Conservation (phyloP, 2,797 vertebrate species). For the Cossypha niveicapilla region DNA sequence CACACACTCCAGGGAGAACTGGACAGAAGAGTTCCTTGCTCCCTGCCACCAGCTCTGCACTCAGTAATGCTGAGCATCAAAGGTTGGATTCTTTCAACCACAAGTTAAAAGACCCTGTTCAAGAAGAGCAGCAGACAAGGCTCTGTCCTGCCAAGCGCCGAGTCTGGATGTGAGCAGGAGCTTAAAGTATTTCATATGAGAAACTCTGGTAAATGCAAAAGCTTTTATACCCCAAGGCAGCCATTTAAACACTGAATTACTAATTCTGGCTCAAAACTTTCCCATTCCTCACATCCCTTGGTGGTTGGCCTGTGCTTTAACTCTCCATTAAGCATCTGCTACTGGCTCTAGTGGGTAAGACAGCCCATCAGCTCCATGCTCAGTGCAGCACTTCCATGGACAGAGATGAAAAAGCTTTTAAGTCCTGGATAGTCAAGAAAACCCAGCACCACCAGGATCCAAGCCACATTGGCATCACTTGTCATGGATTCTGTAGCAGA, state of each 20-base stretch:
- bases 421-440: background rate
- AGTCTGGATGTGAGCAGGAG: background rate
- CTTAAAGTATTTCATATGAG: background rate
- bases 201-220: slow-evolving; percentile 6
- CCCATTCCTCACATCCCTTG: background rate
- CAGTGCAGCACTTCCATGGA: background rate
- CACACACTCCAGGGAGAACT: background rate
- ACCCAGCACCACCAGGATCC: background rate
- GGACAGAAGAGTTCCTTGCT: background rate
- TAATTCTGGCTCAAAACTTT: background rate
- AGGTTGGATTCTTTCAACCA: background rate
- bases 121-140: background rate
- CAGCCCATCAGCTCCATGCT: background rate
- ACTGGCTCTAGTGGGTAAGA: background rate
- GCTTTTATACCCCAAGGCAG: background rate
- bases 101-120: background rate
- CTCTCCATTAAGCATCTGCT: background rate
- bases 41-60: background rate
- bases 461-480: background rate
- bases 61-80: background rate
- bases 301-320: background rate
- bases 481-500: background rate
- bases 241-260: background rate
- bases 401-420: background rate
- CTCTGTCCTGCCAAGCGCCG: background rate